phyloP scores from a whole-genome alignment of 2,113 vertebrate genomes.

The Felis chaus region DNA sequence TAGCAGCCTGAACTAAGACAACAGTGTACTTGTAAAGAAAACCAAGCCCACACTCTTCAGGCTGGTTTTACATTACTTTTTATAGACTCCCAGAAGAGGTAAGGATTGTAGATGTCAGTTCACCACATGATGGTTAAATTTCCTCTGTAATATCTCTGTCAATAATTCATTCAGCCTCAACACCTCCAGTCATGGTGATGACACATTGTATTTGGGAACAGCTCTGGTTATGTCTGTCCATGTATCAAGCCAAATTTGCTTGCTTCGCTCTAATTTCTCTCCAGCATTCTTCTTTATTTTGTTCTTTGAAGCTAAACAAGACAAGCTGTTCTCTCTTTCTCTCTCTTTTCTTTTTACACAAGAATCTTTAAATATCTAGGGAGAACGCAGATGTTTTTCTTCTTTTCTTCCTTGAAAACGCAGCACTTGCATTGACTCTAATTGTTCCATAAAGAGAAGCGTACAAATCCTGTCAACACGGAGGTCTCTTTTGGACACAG shows the following conservation, averaged over 20 bases:
- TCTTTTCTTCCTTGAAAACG: constrained; percentile 1
- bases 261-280: constrained; percentile 33
- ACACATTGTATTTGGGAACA: constrained; percentile 22
- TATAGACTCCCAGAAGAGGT: neutral
- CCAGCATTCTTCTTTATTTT: constrained; percentile 26
- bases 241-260: constrained; percentile 14
- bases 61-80: neutral
- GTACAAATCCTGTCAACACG: neutral
- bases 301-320: constrained; percentile 55
- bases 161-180: neutral
- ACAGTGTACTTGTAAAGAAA: neutral
- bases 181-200: neutral
- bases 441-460: neutral
- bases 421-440: neutral
- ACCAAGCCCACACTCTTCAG: neutral
- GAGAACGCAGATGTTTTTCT: neutral
- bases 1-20: neutral
- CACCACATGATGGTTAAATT: neutral
- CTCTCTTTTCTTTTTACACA: neutral
- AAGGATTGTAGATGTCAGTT: neutral
- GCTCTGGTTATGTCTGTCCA: neutral
- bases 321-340: constrained; percentile 35
- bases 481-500: neutral
- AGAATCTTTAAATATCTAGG: constrained; percentile 42
- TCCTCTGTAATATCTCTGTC: neutral